Conservation (phyloP, 2,888 invertebrate genomes). For the Eledona agricola region DNA sequence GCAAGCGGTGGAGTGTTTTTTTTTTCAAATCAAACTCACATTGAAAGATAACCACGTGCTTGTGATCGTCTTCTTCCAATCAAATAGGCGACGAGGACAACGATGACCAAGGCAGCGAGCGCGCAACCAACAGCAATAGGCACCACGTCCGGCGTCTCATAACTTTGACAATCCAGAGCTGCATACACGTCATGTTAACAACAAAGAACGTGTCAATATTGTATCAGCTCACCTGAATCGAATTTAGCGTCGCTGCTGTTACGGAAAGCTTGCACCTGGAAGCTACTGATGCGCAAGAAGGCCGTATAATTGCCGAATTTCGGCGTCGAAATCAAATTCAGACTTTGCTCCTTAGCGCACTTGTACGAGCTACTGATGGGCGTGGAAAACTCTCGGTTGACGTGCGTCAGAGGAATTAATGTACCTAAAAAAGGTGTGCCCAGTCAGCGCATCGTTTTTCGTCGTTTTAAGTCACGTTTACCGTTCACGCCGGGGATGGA, state of each 20-base stretch:
- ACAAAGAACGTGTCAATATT: neutral
- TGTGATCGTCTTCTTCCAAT: constrained; percentile 87
- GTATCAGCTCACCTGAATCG: constrained; percentile 67
- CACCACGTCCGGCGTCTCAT: constrained; percentile 86
- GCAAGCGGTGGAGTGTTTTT: constrained; percentile 48
- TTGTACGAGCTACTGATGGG: constrained; percentile 76
- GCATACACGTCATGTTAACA: constrained; percentile 41
- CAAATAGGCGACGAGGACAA: constrained; percentile 92
- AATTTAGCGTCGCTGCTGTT: constrained; percentile 66
- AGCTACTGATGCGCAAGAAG: constrained; percentile 66
- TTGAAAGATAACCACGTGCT: constrained; percentile 87
- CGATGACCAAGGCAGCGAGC: constrained; percentile 86
- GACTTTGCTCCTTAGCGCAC: constrained; percentile 69
- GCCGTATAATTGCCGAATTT: constrained; percentile 57
- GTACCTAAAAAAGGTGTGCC: constrained; percentile 5
- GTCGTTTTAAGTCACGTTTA: constrained; percentile 11
- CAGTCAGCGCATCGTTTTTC: neutral
- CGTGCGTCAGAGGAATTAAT: constrained; percentile 55
- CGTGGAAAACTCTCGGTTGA: constrained; percentile 66
- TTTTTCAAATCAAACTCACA: constrained; percentile 70
- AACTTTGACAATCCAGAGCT: constrained; percentile 78
- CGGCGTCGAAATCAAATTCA: constrained; percentile 65
- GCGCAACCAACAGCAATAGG: constrained; percentile 97
- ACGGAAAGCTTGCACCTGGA: constrained; percentile 81
- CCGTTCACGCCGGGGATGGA: constrained; percentile 29